These are phyloP conservation scores for Monomorium pharaonis DNA, from an alignment of 1,140 invertebrate species.

Conservation along the genomic window DNA sequence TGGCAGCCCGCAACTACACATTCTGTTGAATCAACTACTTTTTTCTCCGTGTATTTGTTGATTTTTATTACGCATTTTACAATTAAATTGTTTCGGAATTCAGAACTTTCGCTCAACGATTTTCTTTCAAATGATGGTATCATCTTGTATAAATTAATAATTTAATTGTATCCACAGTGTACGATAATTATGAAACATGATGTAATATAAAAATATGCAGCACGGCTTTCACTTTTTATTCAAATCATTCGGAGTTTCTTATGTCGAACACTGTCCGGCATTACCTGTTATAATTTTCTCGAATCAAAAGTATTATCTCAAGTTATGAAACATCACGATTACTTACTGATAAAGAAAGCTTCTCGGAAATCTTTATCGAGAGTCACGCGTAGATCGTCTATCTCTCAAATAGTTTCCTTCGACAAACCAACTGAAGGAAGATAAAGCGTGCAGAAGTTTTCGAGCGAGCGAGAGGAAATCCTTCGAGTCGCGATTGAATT, in stretches of 20 bases:
- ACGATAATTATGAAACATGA: neutral
- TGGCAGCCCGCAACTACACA: too few relatives aligned
- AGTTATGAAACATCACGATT: neutral
- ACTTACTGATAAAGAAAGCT: slow-evolving; percentile 20
- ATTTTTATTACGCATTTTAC: neutral
- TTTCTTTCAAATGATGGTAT: neutral
- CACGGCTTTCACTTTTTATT: neutral
- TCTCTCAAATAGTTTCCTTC: neutral
- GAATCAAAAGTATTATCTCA: neutral
- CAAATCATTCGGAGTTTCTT: neutral
- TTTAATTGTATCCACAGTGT: neutral
- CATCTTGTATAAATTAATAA: neutral
- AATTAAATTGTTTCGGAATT: neutral
- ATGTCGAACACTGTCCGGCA: neutral
- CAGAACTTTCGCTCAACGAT: neutral
- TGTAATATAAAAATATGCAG: neutral
- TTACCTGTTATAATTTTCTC: neutral
- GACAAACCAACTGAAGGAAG: neutral
- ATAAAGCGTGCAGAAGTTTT: neutral
- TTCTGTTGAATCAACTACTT: too few relatives aligned
- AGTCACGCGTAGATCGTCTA: neutral
- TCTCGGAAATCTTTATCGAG: neutral
- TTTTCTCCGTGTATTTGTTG: too few relatives aligned
- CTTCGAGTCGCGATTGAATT: neutral
- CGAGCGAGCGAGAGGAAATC: neutral